Base-by-base conservation (phyloP, 2,888 invertebrate species). In the Acrobasis suavella region DNA sequence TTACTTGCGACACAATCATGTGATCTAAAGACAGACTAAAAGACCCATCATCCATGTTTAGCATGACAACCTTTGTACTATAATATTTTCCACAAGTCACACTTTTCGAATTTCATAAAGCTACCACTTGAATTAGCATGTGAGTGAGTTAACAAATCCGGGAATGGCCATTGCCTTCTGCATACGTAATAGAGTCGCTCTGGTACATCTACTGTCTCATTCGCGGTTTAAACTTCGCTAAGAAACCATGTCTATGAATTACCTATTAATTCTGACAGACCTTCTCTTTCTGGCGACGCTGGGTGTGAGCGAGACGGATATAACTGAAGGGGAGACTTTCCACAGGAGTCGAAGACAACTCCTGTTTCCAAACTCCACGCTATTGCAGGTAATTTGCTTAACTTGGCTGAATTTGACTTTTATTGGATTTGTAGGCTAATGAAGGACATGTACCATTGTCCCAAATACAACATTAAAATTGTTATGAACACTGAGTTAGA, bases 281-380 rank as follows among this genome's bases (percentile, higher is more conserved):
- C 9, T 64, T 17, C 46, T 60, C 16, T 58, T 64, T 52, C 50
- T 60, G 38, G 5, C 37, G 58, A 37, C 16, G 51, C 14, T 62
- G 39, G 52, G 55, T 42, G 72, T 65, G 58, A 77, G 69, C 60
- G 78, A 70, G 67, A 73, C 71, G 16, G 72, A 77, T 6, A 51
- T 69, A 62, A 52, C 22, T 16, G 49, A 75, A 15, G 68, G 72
- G 63, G 72, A 72, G 38, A 55, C 71, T 16, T 64, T 81, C 9
- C 80, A 83, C 50, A 81, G 89, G 60, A 77, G 65, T 62, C 74
- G 72, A 65, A 78, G 89, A 37, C 90, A 90, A 64, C 68, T 90
- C 16, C 56, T 88, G 12, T 91, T 80, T 63, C 87, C 87, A 0
- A 91, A 91, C 60, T 78, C 81, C 55, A 85, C 89, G 1, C 16